phyloP scores from a whole-genome alignment of 2,797 vertebrate species.

The Heliangelus exortis region DNA sequence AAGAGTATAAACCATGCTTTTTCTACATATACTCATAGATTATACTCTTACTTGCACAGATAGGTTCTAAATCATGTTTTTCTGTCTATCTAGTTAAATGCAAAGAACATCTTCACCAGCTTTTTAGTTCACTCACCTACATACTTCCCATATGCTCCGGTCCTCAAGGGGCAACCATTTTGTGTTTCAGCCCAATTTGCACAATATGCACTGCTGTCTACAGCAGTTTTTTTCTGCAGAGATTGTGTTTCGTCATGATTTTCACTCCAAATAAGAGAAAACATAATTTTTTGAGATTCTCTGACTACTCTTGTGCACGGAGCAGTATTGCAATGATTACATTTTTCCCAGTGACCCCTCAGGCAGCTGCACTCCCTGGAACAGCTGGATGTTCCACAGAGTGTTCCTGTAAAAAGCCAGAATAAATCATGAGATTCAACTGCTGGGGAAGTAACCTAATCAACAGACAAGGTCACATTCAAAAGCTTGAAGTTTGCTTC shows the following conservation, averaged over 20 bases:
- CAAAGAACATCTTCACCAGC: not conserved
- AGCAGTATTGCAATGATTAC: not conserved
- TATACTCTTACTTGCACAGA: not conserved
- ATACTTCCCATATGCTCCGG: not conserved
- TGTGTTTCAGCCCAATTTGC: not conserved
- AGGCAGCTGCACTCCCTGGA: constrained; percentile 8
- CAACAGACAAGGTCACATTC: constrained; percentile 47
- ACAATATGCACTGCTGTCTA: not conserved
- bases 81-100: not conserved
- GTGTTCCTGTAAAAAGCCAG: not conserved
- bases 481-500: constrained; percentile 21
- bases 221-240: not conserved
- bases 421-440: constrained; percentile 8
- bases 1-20: not conserved
- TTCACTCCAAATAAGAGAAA: not conserved
- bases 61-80: not conserved
- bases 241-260: not conserved
- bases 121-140: not conserved
- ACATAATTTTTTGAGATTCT: not conserved
- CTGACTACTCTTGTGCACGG: not conserved
- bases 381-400: constrained; percentile 25
- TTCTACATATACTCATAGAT: not conserved
- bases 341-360: not conserved
- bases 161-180: not conserved
- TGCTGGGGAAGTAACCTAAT: not conserved